Evolutionary conservation across 2,113 vertebrate species (phyloP).

Genomic region (Trichomycterus rosablanca): DNA sequence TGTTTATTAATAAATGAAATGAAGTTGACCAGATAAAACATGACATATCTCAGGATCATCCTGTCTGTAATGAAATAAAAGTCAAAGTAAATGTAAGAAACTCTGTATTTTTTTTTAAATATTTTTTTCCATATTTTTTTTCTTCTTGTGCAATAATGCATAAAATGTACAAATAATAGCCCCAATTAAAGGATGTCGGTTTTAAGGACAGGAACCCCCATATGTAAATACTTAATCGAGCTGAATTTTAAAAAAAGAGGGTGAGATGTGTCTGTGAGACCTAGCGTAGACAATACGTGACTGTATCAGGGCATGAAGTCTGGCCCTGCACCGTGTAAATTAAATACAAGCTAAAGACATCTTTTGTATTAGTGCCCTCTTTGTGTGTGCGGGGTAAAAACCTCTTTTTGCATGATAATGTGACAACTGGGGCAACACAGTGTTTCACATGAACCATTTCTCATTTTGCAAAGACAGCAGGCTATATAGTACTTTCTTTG

Average conservation of each 20-base stretch:
- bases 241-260: neutral
- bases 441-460: conserved; percentile 60
- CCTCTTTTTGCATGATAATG: conserved; percentile 78
- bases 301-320: conserved; percentile 60
- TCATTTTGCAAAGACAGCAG: no score
- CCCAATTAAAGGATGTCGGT: neutral
- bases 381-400: conserved; percentile 50
- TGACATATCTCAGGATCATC: no score
- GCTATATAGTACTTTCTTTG: conserved; percentile 31
- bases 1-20: no score
- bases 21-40: no score
- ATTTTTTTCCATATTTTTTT: no score
- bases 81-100: no score
- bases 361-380: conserved; percentile 64
- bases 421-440: conserved; percentile 62
- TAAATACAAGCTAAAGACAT: conserved; percentile 65
- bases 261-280: conserved; percentile 53
- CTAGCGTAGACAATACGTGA: conserved; percentile 53
- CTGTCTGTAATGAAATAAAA: no score
- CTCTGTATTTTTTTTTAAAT: no score
- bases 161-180: no score
- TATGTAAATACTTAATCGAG: no score
- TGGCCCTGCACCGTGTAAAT: conserved; percentile 59
- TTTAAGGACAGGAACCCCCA: neutral
- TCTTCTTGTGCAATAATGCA: no score